phyloP scores from a whole-genome alignment of 2,113 vertebrate species.

The Ariopsis seemanni region DNA sequence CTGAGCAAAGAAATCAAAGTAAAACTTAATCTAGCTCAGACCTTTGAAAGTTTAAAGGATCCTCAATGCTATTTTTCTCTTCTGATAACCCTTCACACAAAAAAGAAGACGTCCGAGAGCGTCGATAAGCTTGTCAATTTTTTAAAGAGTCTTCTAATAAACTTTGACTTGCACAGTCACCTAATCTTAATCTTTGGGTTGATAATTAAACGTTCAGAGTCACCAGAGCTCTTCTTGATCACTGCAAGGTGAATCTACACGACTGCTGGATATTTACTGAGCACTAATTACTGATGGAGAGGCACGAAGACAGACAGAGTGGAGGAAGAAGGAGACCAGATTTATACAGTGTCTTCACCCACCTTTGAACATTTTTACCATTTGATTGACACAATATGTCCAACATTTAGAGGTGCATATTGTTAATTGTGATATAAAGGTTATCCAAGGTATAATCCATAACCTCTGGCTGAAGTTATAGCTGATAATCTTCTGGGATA shows the following conservation, averaged over 20 bases:
- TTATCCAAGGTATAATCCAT: background rate
- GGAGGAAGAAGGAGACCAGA: constrained; percentile 6
- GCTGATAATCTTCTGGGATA: background rate
- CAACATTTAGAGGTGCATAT: background rate
- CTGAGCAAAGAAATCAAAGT: constrained; percentile 9
- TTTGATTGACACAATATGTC: background rate
- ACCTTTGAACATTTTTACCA: background rate
- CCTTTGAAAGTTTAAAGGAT: background rate
- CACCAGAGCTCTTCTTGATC: background rate
- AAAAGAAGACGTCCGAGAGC: constrained; percentile 2
- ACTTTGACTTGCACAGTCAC: constrained; percentile 27
- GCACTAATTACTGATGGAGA: constrained; percentile 1
- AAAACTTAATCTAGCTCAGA: constrained; percentile 7
- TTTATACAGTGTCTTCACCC: background rate
- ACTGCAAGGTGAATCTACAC: background rate
- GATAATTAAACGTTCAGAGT: constrained; percentile 44
- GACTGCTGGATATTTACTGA: constrained; percentile 28
- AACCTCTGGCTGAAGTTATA: background rate
- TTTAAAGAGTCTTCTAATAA: constrained; percentile 29
- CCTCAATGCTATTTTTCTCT: background rate
- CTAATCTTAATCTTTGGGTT: constrained; percentile 44
- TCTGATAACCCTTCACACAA: background rate
- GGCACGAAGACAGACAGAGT: background rate
- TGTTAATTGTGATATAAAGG: background rate
- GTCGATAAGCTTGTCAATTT: constrained; percentile 43